phyloP scores from a whole-genome alignment of 1,140 invertebrate genomes.

The Drosophila ambigua region DNA sequence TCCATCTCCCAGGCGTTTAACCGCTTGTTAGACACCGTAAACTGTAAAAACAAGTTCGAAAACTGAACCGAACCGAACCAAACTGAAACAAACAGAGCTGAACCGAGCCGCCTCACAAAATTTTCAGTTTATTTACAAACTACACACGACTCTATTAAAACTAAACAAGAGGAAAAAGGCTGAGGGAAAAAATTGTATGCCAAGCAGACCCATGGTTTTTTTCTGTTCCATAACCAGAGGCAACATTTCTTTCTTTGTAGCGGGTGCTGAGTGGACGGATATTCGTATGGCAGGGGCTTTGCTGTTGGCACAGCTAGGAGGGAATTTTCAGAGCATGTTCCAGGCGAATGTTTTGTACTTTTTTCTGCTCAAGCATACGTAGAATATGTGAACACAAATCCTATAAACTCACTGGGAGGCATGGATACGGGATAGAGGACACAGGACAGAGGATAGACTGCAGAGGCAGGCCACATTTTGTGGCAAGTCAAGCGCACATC shows the following conservation, averaged over 20 bases:
- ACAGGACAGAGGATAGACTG: background rate
- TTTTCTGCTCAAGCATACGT: constrained; percentile 42
- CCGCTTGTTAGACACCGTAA: constrained; percentile 59
- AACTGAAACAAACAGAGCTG: constrained; percentile 1
- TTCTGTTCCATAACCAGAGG: constrained; percentile 65
- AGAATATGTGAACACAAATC: constrained; percentile 64
- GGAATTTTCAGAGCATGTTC: constrained; percentile 38
- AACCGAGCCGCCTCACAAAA: constrained; percentile 39
- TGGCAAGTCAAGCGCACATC: constrained; percentile 62
- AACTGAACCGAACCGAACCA: constrained; percentile 11
- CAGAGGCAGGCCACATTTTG: constrained; percentile 44
- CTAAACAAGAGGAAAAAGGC: constrained; percentile 48
- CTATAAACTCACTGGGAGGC: constrained; percentile 37
- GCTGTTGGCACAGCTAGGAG: constrained; percentile 14
- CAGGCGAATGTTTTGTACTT: constrained; percentile 50
- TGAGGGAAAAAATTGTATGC: constrained; percentile 29
- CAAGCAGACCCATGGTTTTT: constrained; percentile 37
- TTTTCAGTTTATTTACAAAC: constrained; percentile 57
- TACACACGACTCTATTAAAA: constrained; percentile 76
- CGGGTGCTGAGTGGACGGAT: constrained; percentile 2
- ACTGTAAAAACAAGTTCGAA: constrained; percentile 35
- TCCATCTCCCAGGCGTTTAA: constrained; percentile 12
- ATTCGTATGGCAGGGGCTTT: constrained; percentile 5
- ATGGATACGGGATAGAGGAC: constrained; percentile 23
- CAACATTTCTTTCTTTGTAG: constrained; percentile 46